Conservation (phyloP, 1,140 invertebrate genomes). For the Leptinotarsa undecemlineata region DNA sequence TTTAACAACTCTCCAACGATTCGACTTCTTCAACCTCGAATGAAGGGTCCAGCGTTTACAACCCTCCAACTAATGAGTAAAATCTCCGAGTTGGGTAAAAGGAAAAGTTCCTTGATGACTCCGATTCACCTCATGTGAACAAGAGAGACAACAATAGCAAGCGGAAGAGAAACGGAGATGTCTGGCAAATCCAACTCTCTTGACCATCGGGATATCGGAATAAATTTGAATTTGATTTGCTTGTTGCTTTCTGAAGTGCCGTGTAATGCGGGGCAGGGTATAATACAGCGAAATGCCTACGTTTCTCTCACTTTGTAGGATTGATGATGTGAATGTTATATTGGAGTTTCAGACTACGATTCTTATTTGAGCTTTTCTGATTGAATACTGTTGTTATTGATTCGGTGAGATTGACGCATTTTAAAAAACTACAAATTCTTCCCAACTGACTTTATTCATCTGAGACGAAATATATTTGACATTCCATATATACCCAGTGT, state of each 20-base stretch:
- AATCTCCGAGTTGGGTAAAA: background rate
- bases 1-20: background rate
- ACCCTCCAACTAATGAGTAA: background rate
- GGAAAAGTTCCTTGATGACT: background rate
- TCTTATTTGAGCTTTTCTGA: no score
- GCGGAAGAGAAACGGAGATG: background rate
- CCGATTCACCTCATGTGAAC: background rate
- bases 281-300: background rate
- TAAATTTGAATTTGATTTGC: constrained; percentile 4
- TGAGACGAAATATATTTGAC: no score
- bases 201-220: background rate
- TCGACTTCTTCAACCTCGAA: background rate
- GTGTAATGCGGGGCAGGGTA: background rate
- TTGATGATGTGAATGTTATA: background rate
- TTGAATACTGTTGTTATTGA: no score
- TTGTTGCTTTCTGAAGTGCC: background rate
- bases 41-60: background rate
- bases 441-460: no score
- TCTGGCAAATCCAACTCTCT: background rate
- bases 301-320: background rate
- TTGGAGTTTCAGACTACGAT: no score
- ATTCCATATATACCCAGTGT: no score
- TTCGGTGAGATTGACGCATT: no score
- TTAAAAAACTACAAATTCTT: no score
- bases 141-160: no score